These are phyloP conservation scores for Solea solea DNA, from an alignment of 2,113 vertebrate genomes.

Conservation along the genomic window DNA sequence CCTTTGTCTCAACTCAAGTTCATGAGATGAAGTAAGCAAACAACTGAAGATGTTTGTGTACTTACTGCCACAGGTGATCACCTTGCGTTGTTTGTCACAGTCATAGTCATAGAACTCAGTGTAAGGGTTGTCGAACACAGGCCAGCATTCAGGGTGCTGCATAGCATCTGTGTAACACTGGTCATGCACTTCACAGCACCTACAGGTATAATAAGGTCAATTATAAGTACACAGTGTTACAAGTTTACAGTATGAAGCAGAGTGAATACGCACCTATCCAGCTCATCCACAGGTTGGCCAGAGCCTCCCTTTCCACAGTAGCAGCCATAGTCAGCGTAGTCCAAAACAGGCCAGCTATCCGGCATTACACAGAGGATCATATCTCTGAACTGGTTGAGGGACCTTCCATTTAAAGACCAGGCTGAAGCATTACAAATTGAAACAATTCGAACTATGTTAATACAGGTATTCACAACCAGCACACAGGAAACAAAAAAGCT, in stretches of 20 bases:
- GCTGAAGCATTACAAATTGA: slow-evolving; percentile 40
- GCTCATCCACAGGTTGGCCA: slow-evolving; percentile 85
- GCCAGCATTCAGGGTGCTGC: slow-evolving; percentile 71
- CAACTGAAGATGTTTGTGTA: slow-evolving; percentile 12
- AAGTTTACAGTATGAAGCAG: too few species aligned
- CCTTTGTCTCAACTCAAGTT: too few species aligned
- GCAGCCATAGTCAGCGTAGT: slow-evolving; percentile 87
- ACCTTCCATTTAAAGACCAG: slow-evolving; percentile 42
- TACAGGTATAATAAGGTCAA: slow-evolving; percentile 43
- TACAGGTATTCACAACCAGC: too few species aligned
- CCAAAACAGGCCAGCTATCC: slow-evolving; percentile 72
- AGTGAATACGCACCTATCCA: slow-evolving; percentile 82
- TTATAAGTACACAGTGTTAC: too few species aligned
- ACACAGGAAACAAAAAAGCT: too few species aligned
- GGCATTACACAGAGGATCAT: slow-evolving; percentile 87
- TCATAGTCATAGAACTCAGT: slow-evolving; percentile 76
- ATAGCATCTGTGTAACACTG: slow-evolving; percentile 75
- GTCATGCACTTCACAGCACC: slow-evolving; percentile 88
- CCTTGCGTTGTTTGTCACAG: slow-evolving; percentile 67
- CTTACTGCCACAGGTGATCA: slow-evolving; percentile 85
- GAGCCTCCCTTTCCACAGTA: slow-evolving; percentile 89
- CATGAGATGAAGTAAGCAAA: too few species aligned
- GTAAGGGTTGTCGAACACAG: slow-evolving; percentile 87
- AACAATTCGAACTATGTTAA: not conserved
- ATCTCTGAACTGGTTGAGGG: slow-evolving; percentile 77